Conservation (phyloP, 2,888 invertebrate species). For the Volucella zonaria region DNA sequence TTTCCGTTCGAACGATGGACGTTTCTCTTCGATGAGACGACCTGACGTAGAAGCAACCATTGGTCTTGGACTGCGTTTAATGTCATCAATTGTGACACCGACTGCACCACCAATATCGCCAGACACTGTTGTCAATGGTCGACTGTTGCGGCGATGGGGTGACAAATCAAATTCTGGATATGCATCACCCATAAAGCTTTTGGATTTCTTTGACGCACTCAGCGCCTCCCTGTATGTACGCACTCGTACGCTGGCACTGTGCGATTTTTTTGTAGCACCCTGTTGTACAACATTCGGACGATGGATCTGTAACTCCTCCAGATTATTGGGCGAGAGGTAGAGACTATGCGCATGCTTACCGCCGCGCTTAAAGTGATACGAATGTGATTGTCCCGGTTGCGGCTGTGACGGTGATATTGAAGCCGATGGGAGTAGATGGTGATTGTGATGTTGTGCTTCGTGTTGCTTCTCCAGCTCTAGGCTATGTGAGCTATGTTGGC, state of each 20-base stretch:
- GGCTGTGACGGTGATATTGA: constrained; percentile 68
- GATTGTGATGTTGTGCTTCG: constrained; percentile 77
- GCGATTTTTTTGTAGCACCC: constrained; percentile 79
- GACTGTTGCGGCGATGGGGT: constrained; percentile 82
- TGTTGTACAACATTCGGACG: constrained; percentile 81
- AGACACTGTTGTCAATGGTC: constrained; percentile 77
- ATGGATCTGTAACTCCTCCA: constrained; percentile 81
- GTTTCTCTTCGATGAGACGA: constrained; percentile 81
- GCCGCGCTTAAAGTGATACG: constrained; percentile 81
- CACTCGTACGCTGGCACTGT: constrained; percentile 82
- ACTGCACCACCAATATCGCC: constrained; percentile 75
- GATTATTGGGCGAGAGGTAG: constrained; percentile 82
- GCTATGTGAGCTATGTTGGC: constrained; percentile 82
- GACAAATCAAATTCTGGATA: constrained; percentile 82
- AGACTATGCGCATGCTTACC: constrained; percentile 82
- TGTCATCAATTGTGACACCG: constrained; percentile 80
- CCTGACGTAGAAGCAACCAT: constrained; percentile 77
- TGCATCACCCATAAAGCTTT: constrained; percentile 82
- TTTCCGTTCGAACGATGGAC: constrained; percentile 82
- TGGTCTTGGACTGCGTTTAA: constrained; percentile 82
- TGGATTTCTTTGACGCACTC: constrained; percentile 82
- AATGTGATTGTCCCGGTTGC: constrained; percentile 62
- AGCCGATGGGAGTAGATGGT: constrained; percentile 78
- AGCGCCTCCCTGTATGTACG: constrained; percentile 82
- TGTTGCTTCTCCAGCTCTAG: constrained; percentile 81